A percentile compares a stretch with the other conserved stretches of the same genome.
Evolutionary conservation across 2,797 vertebrate genomes (phyloP).

Genomic region (Pangasius sanitwongsei): DNA sequence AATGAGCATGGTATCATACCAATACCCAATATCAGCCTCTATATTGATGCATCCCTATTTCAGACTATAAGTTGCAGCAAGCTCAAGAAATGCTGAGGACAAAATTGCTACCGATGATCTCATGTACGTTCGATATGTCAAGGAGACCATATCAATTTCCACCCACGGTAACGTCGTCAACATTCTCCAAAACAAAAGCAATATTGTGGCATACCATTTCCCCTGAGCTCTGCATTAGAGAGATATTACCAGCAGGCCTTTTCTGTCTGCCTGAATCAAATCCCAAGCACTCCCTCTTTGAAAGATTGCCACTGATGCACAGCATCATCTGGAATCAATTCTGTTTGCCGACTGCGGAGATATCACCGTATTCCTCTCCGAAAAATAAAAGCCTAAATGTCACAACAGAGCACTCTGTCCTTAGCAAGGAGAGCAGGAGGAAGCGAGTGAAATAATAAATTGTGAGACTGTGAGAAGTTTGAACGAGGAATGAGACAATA

Average conservation of each 20-base stretch:
- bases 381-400: conserved; percentile 21
- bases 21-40: not conserved
- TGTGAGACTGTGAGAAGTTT: not conserved
- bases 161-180: not conserved
- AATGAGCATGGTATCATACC: not conserved
- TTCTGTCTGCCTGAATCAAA: conserved; percentile 32
- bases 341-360: conserved; percentile 26
- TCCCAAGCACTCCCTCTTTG: conserved; percentile 14
- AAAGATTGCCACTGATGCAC: conserved; percentile 31
- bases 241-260: conserved; percentile 14
- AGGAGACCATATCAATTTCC: not conserved
- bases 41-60: not conserved
- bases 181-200: conserved; percentile 11
- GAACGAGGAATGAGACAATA: not conserved
- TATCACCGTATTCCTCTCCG: conserved; percentile 2
- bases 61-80: not conserved
- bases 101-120: not conserved
- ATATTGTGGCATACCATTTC: not conserved
- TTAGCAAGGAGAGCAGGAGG: conserved; percentile 8
- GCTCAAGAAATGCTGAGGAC: not conserved
- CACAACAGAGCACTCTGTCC: conserved; percentile 15
- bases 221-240: conserved; percentile 19
- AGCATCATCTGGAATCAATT: conserved; percentile 33
- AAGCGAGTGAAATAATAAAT: not conserved
- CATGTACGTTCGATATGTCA: not conserved